Conservation (phyloP, 2,113 vertebrate genomes). For the Aphelocoma coerulescens region DNA sequence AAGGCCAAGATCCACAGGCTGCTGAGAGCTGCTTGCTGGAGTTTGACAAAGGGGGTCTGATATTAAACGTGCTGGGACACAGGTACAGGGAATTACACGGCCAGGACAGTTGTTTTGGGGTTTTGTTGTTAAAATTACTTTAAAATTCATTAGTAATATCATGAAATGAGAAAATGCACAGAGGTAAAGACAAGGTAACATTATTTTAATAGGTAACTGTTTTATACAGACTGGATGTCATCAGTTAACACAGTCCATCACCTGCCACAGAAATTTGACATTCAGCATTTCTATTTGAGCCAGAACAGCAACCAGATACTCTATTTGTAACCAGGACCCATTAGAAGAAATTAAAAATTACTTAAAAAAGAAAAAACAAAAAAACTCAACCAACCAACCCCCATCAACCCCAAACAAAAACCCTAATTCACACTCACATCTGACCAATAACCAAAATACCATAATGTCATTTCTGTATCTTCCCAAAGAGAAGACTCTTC, state of each 20-base stretch:
- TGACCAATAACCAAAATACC: not conserved
- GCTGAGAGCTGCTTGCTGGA: not conserved
- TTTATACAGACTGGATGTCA: not conserved
- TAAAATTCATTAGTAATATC: not conserved
- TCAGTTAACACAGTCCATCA: not conserved
- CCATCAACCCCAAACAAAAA: not conserved
- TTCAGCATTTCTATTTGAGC: not conserved
- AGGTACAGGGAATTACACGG: not conserved
- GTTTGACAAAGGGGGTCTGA: not conserved
- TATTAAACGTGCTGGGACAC: not conserved
- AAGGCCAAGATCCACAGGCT: not conserved
- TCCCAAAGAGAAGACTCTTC: not conserved
- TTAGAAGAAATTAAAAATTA: not conserved
- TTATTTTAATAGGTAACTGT: not conserved
- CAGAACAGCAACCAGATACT: not conserved
- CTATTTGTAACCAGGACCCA: not conserved
- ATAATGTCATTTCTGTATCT: not conserved
- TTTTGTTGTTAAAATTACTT: not conserved
- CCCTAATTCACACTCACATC: not conserved
- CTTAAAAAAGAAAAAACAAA: not conserved
- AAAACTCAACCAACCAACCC: no score
- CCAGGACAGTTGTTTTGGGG: not conserved
- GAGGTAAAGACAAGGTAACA: not conserved
- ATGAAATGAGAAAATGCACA: not conserved
- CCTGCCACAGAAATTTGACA: not conserved